These are phyloP conservation scores for Drosophila ohnishii DNA, from an alignment of 1,140 invertebrate genomes.

Conservation along the genomic window DNA sequence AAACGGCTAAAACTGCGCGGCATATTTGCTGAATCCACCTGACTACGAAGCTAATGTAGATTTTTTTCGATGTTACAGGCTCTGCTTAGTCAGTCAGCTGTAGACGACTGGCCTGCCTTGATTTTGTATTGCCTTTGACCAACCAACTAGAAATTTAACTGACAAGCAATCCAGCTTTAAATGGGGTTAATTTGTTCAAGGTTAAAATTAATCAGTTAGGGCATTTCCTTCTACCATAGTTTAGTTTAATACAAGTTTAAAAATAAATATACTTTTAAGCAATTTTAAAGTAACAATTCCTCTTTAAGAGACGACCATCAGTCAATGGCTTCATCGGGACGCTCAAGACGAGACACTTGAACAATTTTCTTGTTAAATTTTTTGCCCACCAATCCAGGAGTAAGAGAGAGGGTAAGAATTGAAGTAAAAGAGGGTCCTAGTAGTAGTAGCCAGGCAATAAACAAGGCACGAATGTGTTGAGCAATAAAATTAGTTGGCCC, in stretches of 20 bases:
- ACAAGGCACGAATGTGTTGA: conserved; percentile 62
- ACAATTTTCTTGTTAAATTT: conserved; percentile 75
- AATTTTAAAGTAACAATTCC: conserved; percentile 22
- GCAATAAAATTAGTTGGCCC: conserved; percentile 75
- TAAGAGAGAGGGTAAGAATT: neutral
- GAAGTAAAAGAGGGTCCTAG: neutral
- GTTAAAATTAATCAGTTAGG: neutral
- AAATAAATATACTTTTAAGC: neutral
- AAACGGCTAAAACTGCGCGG: conserved; percentile 39
- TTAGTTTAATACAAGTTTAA: neutral
- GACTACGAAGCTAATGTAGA: neutral
- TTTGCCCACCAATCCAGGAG: conserved; percentile 35
- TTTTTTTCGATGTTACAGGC: conserved; percentile 5
- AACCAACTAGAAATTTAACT: conserved; percentile 16
- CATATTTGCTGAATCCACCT: conserved; percentile 34
- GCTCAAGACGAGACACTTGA: conserved; percentile 64
- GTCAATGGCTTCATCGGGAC: conserved; percentile 31
- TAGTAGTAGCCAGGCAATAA: conserved; percentile 32
- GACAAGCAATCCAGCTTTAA: neutral
- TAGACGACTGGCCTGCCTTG: conserved; percentile 7
- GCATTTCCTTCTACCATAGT: neutral
- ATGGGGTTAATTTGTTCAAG: neutral
- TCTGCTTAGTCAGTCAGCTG: conserved; percentile 21
- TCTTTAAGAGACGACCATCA: conserved; percentile 19
- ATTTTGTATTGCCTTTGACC: conserved; percentile 12